Evolutionary conservation across 1,140 invertebrate species (phyloP), one percentile per base, ranked within the genome.

Genomic region (Eufriesea mexicana): DNA sequence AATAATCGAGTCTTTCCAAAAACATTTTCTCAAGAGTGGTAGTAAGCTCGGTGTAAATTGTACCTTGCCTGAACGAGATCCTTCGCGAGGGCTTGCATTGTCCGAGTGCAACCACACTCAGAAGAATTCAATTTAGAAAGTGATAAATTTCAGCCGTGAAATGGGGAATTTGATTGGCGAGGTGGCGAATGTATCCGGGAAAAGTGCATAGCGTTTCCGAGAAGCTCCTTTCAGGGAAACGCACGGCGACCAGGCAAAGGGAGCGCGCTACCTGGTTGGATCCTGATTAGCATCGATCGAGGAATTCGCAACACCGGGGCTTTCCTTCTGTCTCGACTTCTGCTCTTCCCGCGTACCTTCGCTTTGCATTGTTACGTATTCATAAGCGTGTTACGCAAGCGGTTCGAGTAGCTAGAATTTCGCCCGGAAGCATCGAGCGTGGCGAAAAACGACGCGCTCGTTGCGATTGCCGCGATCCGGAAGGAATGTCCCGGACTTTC

Each of bases 321-420:
- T 74, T 70, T 86, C 68, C 45, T 57, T 47, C 67, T 10, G n/a
- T 57, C 57, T 28, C 59, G 64, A 10, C 6, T 35, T 62, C 61
- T 35, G 35, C n/a, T 72, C 45, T n/a, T 68, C 49, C 42, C 5
- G 28, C 67, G 71, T 28, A 42, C 57, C 7, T 25, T 61, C 71
- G 9, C 57, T 28, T 68, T 25, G 66, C 45, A 83, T 84, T 73
- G 76, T 79, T 79, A 79, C 68, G 57, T 80, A 59, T 20, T 28
- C 68, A n/a, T 86, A 76, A 86, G 80, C 70, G 35, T 4, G 78
- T 86, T 86, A 70, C 51, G 77, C 59, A 85, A 86, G 28, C 47
- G 5, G 74, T 59, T 59, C 49, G 16, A 47, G 49, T n/a, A 68
- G 23, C 8, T 67, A n/a, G 64, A 70, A 85, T 85, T 85, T 86